Percentiles rank a stretch among this genome's conserved stretches.
phyloP scores from a whole-genome alignment of 1,140 invertebrate species.

The Leptoteleia sp. region DNA sequence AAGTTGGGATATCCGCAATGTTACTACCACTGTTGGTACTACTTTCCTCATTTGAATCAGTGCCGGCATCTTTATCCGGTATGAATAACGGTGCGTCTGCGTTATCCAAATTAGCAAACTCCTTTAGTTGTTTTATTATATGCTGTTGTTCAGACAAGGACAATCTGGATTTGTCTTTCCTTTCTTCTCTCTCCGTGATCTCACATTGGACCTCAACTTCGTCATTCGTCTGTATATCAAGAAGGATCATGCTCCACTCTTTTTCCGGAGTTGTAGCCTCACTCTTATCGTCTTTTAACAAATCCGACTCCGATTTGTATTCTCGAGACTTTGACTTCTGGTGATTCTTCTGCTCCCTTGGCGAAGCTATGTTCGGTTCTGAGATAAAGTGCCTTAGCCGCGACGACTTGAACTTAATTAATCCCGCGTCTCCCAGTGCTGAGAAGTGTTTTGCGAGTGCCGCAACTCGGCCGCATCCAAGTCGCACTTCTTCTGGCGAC shows the following conservation, averaged over 20 bases:
- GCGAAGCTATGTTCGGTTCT: conserved; percentile 75
- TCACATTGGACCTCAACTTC: conserved; percentile 42
- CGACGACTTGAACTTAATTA: conserved; percentile 75
- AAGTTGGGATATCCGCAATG: conserved; percentile 24
- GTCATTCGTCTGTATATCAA: conserved; percentile 71
- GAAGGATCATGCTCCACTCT: conserved; percentile 74
- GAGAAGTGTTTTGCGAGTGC: conserved; percentile 84
- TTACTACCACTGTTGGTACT: conserved; percentile 56
- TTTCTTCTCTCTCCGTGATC: conserved; percentile 4
- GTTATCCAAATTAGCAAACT: conserved; percentile 82
- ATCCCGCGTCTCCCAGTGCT: conserved; percentile 77
- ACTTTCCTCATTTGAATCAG: conserved; percentile 63
- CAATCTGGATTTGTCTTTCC: conserved; percentile 70
- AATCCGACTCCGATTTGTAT: conserved; percentile 71
- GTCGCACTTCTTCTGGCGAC: conserved; percentile 83
- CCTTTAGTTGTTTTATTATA: conserved; percentile 83
- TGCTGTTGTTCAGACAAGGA: conserved; percentile 82
- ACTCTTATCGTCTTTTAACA: conserved; percentile 67
- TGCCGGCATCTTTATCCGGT: conserved; percentile 66
- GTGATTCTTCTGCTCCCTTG: conserved; percentile 50
- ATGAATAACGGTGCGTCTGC: conserved; percentile 72
- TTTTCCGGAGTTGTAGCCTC: conserved; percentile 70
- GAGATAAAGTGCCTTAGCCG: conserved; percentile 74
- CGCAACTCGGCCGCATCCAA: conserved; percentile 83
- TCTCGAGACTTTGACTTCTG: conserved; percentile 31